These are phyloP conservation scores for Laothoe populi DNA, from an alignment of 2,888 invertebrate species.

Conservation along the genomic window DNA sequence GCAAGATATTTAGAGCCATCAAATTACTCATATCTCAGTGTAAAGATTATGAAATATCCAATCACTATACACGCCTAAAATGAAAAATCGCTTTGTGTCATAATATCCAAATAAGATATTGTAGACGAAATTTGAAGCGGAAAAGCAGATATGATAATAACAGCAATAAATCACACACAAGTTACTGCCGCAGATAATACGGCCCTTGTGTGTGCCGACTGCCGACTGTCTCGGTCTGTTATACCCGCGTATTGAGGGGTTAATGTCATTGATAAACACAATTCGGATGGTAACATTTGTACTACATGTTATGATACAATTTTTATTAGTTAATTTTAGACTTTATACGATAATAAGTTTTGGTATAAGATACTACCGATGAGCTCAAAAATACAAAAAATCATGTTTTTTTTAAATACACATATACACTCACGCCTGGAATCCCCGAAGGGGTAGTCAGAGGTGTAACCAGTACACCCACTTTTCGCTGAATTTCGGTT, in stretches of 20 bases:
- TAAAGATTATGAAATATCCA: neutral
- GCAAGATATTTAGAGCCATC: too few species aligned
- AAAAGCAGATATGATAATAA: constrained; percentile 43
- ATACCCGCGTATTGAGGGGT: constrained; percentile 33
- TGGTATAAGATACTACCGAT: too few species aligned
- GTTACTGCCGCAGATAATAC: constrained; percentile 42
- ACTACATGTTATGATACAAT: neutral
- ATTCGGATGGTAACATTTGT: constrained; percentile 4
- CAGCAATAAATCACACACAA: constrained; percentile 42
- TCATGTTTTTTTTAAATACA: too few species aligned
- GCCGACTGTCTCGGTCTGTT: constrained; percentile 12
- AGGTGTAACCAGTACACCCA: too few species aligned
- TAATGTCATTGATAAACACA: constrained; percentile 32
- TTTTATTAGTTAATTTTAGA: too few species aligned
- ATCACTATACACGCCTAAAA: neutral
- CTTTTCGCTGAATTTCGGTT: too few species aligned
- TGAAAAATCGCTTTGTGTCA: neutral
- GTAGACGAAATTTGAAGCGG: constrained; percentile 27
- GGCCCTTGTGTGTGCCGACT: constrained; percentile 38
- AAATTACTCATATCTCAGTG: too few species aligned
- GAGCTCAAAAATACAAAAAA: too few species aligned
- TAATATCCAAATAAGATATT: constrained; percentile 8
- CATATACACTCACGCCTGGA: too few species aligned
- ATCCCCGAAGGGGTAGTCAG: too few species aligned
- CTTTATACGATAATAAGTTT: too few species aligned